Evolutionary conservation across 2,113 vertebrate species (phyloP).

Genomic region (Urocolius indicus): DNA sequence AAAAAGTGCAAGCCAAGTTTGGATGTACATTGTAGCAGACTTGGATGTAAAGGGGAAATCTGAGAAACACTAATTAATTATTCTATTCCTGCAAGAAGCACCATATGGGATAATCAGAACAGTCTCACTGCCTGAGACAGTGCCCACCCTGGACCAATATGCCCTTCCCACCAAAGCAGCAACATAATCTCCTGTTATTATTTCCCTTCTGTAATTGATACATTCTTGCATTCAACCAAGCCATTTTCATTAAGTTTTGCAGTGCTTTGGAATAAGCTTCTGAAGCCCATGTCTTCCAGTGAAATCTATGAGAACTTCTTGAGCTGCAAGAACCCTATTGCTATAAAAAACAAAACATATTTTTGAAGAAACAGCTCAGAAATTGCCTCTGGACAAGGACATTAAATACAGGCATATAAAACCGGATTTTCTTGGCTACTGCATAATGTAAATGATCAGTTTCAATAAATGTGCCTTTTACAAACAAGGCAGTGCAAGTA

Average conservation of each 20-base stretch:
- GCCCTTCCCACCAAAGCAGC: not conserved
- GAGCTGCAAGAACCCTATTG: not conserved
- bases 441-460: not conserved
- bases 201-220: not conserved
- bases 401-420: not conserved
- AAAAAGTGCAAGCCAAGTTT: not conserved
- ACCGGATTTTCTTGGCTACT: not conserved
- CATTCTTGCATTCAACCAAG: not conserved
- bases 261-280: not conserved
- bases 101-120: not conserved
- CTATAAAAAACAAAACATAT: not conserved
- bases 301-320: not conserved
- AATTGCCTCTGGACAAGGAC: not conserved
- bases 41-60: not conserved
- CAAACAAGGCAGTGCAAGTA: not conserved
- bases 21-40: not conserved
- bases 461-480: not conserved
- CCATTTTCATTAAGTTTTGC: not conserved
- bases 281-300: not conserved
- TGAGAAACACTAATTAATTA: not conserved
- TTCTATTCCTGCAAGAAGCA: not conserved
- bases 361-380: not conserved
- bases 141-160: not conserved
- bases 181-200: not conserved
- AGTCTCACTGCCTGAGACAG: not conserved